Evolutionary conservation across 2,113 vertebrate species (phyloP), one percentile per base, ranked within the genome.

Genomic region (Bujurquina vittata): DNA sequence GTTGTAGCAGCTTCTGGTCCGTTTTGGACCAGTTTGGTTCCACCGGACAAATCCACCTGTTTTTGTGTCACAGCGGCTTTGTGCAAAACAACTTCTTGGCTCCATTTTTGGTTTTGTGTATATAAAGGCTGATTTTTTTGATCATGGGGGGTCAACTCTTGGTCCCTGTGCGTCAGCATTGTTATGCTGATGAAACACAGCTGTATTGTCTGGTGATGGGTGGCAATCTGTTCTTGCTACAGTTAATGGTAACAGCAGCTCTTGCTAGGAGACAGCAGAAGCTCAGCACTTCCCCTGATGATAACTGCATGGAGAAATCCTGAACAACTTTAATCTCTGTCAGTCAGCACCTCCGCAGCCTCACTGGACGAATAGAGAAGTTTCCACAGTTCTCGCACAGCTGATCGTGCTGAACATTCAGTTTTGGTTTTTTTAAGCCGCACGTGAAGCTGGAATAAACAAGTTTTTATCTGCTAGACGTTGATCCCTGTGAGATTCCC

Each of bases 311-410:
- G n/a, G n/a, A n/a, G n/a, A n/a, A n/a, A n/a, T n/a, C n/a, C n/a
- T n/a, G n/a, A n/a, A n/a, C n/a, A n/a, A n/a, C n/a, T n/a, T n/a
- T n/a, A n/a, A n/a, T n/a, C n/a, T n/a, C n/a, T n/a, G n/a, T n/a
- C n/a, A n/a, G n/a, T n/a, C n/a, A n/a, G n/a, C n/a, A n/a, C n/a
- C n/a, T n/a, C n/a, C n/a, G n/a, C n/a, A n/a, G n/a, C n/a, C 1
- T 57, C 72, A 40, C 54, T 33, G n/a, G 2, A 22, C 40, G 31
- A 75, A 75, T 8, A 20, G 43, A 4, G 10, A 72, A 14, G 46
- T 75, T 76, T 54, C 2, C 1, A 20, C 63, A 67, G 58, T 81
- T 78, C 57, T 23, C 43, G 86, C 37, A 84, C 77, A 77, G 43
- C 18, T 6, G 0, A 77, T n/a, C 5, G 12, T 23, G 7, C 1